Percentiles rank a stretch among this genome's conserved stretches.
Evolutionary conservation across 2,888 invertebrate genomes (phyloP).

Genomic region (Cylindroiulus punctatus): DNA sequence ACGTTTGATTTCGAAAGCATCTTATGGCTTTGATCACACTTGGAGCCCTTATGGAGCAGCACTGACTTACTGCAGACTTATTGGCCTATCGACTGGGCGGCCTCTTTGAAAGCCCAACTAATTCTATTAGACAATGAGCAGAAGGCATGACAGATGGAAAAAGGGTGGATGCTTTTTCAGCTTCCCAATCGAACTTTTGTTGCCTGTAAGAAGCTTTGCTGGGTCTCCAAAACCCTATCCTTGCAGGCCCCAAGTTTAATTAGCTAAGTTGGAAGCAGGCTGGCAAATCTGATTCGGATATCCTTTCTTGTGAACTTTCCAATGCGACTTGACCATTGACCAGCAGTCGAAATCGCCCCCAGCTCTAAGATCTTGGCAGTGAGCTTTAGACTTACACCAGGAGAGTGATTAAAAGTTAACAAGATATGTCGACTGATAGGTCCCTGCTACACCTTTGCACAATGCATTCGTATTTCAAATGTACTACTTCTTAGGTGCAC

Average conservation of each 20-base stretch:
- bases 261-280: not conserved
- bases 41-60: not conserved
- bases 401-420: too few species aligned
- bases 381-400: too few species aligned
- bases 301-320: not conserved
- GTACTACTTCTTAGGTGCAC: too few species aligned
- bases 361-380: too few species aligned
- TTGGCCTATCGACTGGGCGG: not conserved
- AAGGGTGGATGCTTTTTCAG: not conserved
- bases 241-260: not conserved
- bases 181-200: not conserved
- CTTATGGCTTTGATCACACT: conserved; percentile 4
- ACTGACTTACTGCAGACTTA: not conserved
- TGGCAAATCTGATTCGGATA: not conserved
- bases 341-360: too few species aligned
- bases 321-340: too few species aligned
- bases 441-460: too few species aligned
- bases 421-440: too few species aligned
- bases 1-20: not conserved
- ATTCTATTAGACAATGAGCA: conserved; percentile 10
- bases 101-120: not conserved
- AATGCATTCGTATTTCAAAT: too few species aligned
- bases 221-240: not conserved
- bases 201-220: not conserved
- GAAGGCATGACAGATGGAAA: not conserved